Base-by-base conservation (phyloP, 1,140 invertebrate species). In the Euwallacea fornicatus region DNA sequence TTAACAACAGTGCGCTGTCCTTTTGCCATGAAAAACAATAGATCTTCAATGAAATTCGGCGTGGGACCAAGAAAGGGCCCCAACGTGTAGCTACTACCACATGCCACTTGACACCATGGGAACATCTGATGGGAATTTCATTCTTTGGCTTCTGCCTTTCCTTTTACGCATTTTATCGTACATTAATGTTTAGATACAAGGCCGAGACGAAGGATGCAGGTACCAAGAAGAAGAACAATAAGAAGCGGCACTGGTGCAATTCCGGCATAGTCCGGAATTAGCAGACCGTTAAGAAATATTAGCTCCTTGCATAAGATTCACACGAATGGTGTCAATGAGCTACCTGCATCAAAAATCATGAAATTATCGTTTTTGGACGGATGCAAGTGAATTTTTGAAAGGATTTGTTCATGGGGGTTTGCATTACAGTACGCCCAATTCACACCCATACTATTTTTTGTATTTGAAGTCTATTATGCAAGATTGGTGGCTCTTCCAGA, bases 31-130 rank as follows among this genome's bases (percentile, higher is more conserved):
- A 33, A 33, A 33, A 33, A 33, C 21, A 4, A 33, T 33, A 33
- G 21, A 33, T 33, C 21, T 4, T 33, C 21, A 33, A 33, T 33
- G 21, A 33, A 33, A 33, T 33, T 33, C 21, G 21, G 21, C 21
- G 21, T 33, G 21, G 21, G 21, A 33, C 4, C 21, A 33, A 1
- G 21, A 4, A 33, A 33, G 21, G 21, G 21, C 21, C 21, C 1
- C 21, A 33, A 33, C 4, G 4, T 33, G 4, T 33, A 33, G 21
- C 21, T 33, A 33, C 21, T 33, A 76, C 74, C 75, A 77, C 73
- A 77, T 77, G 76, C 76, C 62, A 75, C 71, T 62, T 67, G 75
- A 77, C 72, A 77, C 75, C 76, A 77, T 77, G 76, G 73, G 76
- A 77, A 77, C 70, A 75, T 77, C 76, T 73, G 71, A 73, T 76